Evolutionary conservation across 30 jellyfish, hydroid and myxozoan species (phyloP), one percentile per base, ranked within the genome.

Genomic region (Hydractinia echinata): DNA sequence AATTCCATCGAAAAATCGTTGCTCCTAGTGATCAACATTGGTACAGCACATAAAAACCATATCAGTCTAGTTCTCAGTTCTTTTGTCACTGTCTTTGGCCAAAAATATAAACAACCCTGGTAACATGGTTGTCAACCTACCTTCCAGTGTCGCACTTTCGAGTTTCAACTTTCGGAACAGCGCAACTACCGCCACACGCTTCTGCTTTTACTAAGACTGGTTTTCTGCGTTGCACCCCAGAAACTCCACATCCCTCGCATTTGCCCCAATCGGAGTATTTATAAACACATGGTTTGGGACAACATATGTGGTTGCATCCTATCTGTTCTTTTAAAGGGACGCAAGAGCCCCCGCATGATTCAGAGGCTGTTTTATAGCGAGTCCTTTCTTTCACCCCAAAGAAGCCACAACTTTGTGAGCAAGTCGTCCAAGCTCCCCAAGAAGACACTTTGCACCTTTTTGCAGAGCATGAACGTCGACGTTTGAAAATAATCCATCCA

Each of bases 231-330:
- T 84, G 94, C 51, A 83, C 56, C 53, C 94, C 96, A 11, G 55
- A 77, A 50, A 61, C 74, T 10, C 96, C 96, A 77, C 96, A 89
- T 13, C 96, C 96, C 61, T 54, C 83, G 76, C 96, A 89, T 18
- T 88, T 48, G 15, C 91, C 85, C 96, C 96, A 89, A 5, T 88
- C 11, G 8, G 91, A 77, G 89, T 88, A 89, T 11, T 83, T 54
- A 8, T 81, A 84, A 1, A 80, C 54, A 73, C 96, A 89, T 49
- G 51, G 53, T 21, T 60, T 72, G 21, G 96, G 96, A 55, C 96
- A 89, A 72, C 96, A 89, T 14, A 19, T 76, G 9, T 87, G 82
- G 60, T 89, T 89, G 85, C 96, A 89, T 10, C 84, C 85, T 13
- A 16, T 54, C 9, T 82, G 39, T 71, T 71, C 81, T 15, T 15